A percentile compares a stretch with the other conserved stretches of the same genome.
These are phyloP conservation scores for Echinops telfairi DNA, from an alignment of 2,113 vertebrate species.

Conservation along the genomic window DNA sequence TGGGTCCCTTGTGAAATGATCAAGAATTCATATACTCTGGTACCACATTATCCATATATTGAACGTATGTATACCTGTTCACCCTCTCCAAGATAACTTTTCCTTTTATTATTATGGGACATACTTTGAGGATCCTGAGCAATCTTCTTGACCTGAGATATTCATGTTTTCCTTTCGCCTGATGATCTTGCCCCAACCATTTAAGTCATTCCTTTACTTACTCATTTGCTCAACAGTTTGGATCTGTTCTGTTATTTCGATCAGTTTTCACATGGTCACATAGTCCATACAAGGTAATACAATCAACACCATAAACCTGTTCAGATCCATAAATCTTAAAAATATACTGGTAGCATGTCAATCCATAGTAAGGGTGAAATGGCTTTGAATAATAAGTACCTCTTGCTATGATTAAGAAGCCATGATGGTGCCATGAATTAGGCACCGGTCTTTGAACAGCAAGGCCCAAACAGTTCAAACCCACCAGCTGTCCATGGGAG, in stretches of 20 bases:
- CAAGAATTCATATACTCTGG: neutral
- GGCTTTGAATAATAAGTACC: neutral
- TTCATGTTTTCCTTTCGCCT: neutral
- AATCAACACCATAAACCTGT: conserved; percentile 8
- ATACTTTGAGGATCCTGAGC: neutral
- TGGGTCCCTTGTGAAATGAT: neutral
- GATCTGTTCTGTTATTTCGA: neutral
- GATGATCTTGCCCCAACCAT: neutral
- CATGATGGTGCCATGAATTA: too few relatives aligned
- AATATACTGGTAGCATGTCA: neutral
- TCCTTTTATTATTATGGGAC: neutral
- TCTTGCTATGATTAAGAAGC: neutral
- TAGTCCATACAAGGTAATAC: neutral
- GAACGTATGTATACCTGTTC: neutral
- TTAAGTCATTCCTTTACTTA: neutral
- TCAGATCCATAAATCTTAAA: conserved; percentile 25
- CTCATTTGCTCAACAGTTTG: neutral
- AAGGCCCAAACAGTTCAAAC: too few relatives aligned
- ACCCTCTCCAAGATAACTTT: neutral
- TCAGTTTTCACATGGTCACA: conserved; percentile 11
- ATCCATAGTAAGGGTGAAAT: neutral
- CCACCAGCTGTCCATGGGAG: too few relatives aligned
- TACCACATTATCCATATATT: neutral
- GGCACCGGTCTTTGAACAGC: too few relatives aligned
- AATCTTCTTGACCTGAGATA: neutral